Evolutionary conservation across 2,797 vertebrate genomes (phyloP).

Genomic region (Choloepus didactylus): DNA sequence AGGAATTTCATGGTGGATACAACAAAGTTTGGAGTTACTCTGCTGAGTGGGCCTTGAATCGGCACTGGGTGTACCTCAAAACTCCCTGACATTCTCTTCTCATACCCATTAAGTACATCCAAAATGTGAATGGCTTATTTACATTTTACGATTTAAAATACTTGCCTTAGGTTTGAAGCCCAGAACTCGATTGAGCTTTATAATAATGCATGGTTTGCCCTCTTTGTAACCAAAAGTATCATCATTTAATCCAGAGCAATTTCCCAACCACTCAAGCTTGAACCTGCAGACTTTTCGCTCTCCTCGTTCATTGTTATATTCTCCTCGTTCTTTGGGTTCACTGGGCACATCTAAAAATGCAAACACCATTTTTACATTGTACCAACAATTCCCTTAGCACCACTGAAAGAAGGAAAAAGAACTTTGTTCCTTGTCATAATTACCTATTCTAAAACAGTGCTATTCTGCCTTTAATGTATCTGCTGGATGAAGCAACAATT

Average conservation of each 20-base stretch:
- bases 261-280: conserved; percentile 88
- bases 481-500: not conserved
- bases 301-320: conserved; percentile 73
- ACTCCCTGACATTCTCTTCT: not conserved
- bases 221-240: conserved; percentile 89
- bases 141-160: not conserved
- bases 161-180: conserved; percentile 94
- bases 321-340: conserved; percentile 88
- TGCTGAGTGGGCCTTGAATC: not conserved
- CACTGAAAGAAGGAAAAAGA: not conserved
- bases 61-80: not conserved
- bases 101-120: no score
- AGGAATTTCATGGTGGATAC: not conserved
- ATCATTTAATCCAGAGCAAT: conserved; percentile 92
- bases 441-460: not conserved
- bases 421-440: not conserved
- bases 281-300: conserved; percentile 92
- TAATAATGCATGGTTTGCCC: conserved; percentile 94
- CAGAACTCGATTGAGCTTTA: conserved; percentile 97
- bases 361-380: not conserved
- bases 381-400: no score
- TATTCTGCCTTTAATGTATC: rapidly evolving
- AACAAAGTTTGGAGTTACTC: not conserved
- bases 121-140: not conserved
- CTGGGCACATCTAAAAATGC: conserved; percentile 83